These are phyloP conservation scores for Cyprinella venusta DNA, from an alignment of 2,797 vertebrate species.

Conservation along the genomic window DNA sequence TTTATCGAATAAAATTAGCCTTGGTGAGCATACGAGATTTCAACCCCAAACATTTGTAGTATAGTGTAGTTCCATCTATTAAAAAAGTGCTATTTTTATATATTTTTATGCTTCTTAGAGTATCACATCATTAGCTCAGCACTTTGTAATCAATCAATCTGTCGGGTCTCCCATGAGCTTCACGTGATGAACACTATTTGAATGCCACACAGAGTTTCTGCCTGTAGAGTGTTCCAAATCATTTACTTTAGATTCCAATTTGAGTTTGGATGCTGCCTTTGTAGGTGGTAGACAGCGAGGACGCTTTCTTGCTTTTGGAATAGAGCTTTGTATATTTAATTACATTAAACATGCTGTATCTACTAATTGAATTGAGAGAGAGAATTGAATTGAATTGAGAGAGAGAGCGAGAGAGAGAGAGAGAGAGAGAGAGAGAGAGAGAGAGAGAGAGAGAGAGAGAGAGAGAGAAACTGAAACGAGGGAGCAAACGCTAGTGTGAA, in stretches of 20 bases:
- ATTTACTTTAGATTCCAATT: neutral
- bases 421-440: conserved; percentile 15
- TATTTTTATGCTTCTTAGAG: neutral
- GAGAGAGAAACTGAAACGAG: conserved; percentile 14
- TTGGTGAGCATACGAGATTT: neutral
- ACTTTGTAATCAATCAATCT: neutral
- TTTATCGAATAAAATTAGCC: too few species aligned
- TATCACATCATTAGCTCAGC: neutral
- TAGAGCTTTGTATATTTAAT: conserved; percentile 31
- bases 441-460: conserved; percentile 37
- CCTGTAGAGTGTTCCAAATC: neutral
- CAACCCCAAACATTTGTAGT: neutral
- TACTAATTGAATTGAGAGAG: conserved; percentile 45
- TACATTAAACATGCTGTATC: conserved; percentile 38
- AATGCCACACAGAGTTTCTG: neutral
- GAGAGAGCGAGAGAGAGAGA: conserved; percentile 24
- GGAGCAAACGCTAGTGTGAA: conserved; percentile 39
- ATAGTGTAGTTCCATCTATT: neutral
- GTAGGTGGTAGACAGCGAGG: conserved; percentile 9
- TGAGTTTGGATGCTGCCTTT: neutral
- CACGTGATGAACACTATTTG: neutral
- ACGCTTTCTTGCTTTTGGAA: conserved; percentile 9
- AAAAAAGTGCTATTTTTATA: neutral
- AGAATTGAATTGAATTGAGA: neutral
- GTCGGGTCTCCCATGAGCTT: neutral